phyloP scores from a whole-genome alignment of 2,888 invertebrate species.

The Electrophaes corylata region DNA sequence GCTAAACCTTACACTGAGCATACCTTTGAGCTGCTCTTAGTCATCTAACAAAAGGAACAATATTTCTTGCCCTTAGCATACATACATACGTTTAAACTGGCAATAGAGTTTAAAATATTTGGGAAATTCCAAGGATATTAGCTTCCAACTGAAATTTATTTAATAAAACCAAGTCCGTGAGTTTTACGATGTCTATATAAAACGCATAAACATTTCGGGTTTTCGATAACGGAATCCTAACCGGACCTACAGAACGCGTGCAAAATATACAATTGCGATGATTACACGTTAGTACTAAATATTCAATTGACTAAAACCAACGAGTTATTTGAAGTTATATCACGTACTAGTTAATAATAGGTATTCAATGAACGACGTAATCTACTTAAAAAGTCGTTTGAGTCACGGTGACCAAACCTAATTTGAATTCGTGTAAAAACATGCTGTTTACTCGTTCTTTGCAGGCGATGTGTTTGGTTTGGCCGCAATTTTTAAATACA shows the following conservation, averaged over 20 bases:
- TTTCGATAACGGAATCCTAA: constrained; percentile 51
- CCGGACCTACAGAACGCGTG: constrained; percentile 56
- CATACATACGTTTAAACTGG: constrained; percentile 19
- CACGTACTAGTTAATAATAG: constrained; percentile 57
- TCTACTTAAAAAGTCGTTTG: constrained; percentile 30
- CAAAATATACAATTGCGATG: constrained; percentile 47
- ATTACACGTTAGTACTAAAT: constrained; percentile 56
- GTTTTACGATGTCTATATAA: constrained; percentile 27
- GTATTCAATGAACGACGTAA: constrained; percentile 42
- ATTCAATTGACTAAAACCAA: constrained; percentile 49
- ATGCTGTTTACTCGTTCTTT: constrained; percentile 24
- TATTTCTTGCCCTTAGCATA: constrained; percentile 29
- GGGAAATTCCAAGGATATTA: constrained; percentile 47
- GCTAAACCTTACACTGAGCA: constrained; percentile 29
- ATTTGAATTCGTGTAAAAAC: constrained; percentile 34
- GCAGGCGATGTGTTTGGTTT: not conserved
- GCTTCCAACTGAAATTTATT: constrained; percentile 15
- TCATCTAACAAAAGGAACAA: constrained; percentile 46
- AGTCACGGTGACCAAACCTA: constrained; percentile 32
- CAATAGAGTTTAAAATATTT: constrained; percentile 41
- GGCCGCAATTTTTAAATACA: constrained; percentile 4
- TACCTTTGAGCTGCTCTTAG: constrained; percentile 40
- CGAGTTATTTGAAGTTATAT: constrained; percentile 47
- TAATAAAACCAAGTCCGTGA: constrained; percentile 16
- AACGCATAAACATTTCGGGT: constrained; percentile 38